phyloP scores from a whole-genome alignment of 2,888 invertebrate genomes.

The Eilema depressum region DNA sequence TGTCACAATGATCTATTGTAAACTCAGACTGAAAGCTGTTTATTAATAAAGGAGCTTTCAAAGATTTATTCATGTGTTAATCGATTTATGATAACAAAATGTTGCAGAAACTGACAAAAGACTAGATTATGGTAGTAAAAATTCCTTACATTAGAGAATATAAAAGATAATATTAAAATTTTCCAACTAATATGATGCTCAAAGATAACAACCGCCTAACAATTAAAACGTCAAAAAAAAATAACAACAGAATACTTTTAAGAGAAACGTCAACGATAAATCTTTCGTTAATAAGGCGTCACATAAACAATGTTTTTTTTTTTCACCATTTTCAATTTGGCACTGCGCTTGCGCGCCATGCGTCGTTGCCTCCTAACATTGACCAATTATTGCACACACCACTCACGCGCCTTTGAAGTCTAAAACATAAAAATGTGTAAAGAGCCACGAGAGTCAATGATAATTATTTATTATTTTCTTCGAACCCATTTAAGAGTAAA shows the following conservation, averaged over 20 bases:
- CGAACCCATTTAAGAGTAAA: slow-evolving; percentile 51
- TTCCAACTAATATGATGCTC: slow-evolving; percentile 26
- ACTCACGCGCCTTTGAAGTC: slow-evolving; percentile 69
- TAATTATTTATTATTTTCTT: slow-evolving; percentile 58
- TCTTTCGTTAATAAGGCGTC: slow-evolving; percentile 78
- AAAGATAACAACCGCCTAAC: slow-evolving; percentile 41
- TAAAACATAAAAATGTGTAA: slow-evolving; percentile 60
- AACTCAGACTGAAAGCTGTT: neutral
- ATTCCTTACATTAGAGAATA: neutral
- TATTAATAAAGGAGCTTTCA: neutral
- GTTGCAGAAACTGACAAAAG: slow-evolving; percentile 1
- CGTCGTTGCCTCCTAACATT: slow-evolving; percentile 65
- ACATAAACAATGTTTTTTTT: slow-evolving; percentile 74
- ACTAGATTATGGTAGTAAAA: neutral
- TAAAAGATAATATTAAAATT: slow-evolving; percentile 18
- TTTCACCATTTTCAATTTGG: slow-evolving; percentile 74
- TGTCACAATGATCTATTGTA: slow-evolving; percentile 38
- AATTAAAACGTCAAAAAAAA: slow-evolving; percentile 52
- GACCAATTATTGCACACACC: slow-evolving; percentile 68
- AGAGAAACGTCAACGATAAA: slow-evolving; percentile 70
- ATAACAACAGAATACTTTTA: slow-evolving; percentile 61
- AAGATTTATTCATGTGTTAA: slow-evolving; percentile 12
- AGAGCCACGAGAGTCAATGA: slow-evolving; percentile 55
- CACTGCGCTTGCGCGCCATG: slow-evolving; percentile 62
- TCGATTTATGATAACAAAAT: slow-evolving; percentile 14